Evolutionary conservation across 37 sponge, comb jelly and placozoan genomes (phyloP).

Genomic region (Oopsacas minuta): DNA sequence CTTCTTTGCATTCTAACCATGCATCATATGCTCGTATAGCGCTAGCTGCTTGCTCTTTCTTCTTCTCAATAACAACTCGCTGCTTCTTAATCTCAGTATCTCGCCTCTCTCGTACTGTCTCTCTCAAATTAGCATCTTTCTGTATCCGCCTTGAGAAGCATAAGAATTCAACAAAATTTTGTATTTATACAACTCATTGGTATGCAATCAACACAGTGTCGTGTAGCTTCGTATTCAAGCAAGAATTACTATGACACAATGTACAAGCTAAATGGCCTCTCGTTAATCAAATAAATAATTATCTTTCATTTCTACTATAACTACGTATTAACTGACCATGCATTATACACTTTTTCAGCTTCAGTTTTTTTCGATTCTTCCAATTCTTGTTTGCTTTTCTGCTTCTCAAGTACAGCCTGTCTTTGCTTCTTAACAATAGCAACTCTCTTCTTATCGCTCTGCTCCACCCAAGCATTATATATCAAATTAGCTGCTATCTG

Average conservation of each 20-base stretch:
- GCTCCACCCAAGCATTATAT: not conserved
- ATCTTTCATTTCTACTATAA: too few species aligned
- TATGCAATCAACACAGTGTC: too few species aligned
- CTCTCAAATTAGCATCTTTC: not conserved
- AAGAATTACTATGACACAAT: too few species aligned
- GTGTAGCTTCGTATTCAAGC: too few species aligned
- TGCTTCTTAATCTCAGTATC: not conserved
- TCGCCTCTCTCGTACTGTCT: not conserved
- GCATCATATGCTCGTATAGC: not conserved
- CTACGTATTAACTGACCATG: not conserved
- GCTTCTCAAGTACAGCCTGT: not conserved
- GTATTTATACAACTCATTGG: too few species aligned
- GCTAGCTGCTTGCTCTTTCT: not conserved
- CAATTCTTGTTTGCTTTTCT: not conserved
- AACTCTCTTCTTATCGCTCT: not conserved
- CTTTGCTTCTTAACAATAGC: not conserved
- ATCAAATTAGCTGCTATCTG: not conserved
- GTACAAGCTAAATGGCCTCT: too few species aligned
- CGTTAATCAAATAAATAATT: too few species aligned
- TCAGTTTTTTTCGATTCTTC: not conserved
- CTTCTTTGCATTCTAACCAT: not conserved
- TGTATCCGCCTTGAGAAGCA: too few species aligned
- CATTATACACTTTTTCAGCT: not conserved
- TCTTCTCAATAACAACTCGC: not conserved
- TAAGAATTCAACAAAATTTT: too few species aligned